phyloP scores from a whole-genome alignment of 2,888 invertebrate genomes.

The Drosophila infuscata region DNA sequence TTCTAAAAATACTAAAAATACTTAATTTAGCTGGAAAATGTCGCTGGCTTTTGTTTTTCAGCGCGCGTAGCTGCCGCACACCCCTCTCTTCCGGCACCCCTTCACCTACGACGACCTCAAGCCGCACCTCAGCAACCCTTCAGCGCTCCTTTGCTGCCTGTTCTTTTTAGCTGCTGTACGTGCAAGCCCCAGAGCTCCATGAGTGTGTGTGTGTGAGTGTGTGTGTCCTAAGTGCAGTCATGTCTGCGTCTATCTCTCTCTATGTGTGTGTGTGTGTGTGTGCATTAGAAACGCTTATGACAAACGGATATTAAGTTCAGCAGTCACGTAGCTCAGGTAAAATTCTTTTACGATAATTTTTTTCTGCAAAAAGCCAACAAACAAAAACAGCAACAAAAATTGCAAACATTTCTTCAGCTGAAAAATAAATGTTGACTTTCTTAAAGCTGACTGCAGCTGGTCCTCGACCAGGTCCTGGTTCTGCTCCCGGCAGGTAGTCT shows the following conservation, averaged over 20 bases:
- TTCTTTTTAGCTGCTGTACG: constrained; percentile 51
- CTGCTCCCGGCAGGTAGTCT: not conserved
- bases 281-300: constrained; percentile 75
- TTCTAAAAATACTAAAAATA: constrained; percentile 79
- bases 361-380: constrained; percentile 49
- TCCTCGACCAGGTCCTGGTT: not conserved
- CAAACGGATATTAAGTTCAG: constrained; percentile 77
- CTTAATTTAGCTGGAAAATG: constrained; percentile 80
- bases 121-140: constrained; percentile 1
- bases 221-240: constrained; percentile 65
- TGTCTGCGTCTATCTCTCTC: constrained; percentile 30
- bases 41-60: constrained; percentile 75
- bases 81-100: not conserved
- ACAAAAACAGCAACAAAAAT: constrained; percentile 34
- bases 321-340: constrained; percentile 83
- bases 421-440: constrained; percentile 31
- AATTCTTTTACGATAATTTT: constrained; percentile 83
- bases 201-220: constrained; percentile 16
- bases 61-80: constrained; percentile 43
- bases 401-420: constrained; percentile 41
- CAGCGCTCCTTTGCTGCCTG: constrained; percentile 35
- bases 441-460: constrained; percentile 8
- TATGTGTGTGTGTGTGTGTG: constrained; percentile 42
- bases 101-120: too few species aligned
- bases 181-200: constrained; percentile 27